Evolutionary conservation across 2,888 invertebrate genomes (phyloP).

Genomic region (Dolichopus griseipennis): DNA sequence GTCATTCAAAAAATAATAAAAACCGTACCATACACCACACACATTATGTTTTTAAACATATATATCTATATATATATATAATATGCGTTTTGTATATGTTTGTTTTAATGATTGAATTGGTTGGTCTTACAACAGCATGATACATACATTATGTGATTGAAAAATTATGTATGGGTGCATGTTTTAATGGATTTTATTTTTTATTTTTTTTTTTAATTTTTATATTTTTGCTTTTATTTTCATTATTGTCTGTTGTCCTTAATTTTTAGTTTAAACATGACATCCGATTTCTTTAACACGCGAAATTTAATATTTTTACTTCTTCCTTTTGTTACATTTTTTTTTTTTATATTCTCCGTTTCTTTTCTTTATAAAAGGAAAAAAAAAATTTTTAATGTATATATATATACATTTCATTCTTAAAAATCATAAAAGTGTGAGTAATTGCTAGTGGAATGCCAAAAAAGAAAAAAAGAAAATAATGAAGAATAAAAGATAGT

Average conservation of each 20-base stretch:
- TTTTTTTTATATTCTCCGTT: neutral
- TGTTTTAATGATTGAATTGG: too few species aligned
- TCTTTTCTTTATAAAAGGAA: neutral
- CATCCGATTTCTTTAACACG: neutral
- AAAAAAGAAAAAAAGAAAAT: too few species aligned
- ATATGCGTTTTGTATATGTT: too few species aligned
- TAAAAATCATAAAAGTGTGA: neutral
- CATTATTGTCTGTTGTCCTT: neutral
- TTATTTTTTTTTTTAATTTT: neutral
- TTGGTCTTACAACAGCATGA: neutral
- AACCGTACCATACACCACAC: too few species aligned
- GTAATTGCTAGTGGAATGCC: neutral
- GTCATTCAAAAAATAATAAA: too few species aligned
- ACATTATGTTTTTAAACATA: too few species aligned
- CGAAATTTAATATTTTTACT: constrained; percentile 2
- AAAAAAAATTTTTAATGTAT: too few species aligned
- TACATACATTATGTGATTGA: neutral
- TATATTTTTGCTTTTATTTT: neutral
- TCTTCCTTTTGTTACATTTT: neutral
- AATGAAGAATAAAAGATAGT: too few species aligned
- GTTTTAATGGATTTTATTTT: neutral
- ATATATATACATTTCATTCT: too few species aligned
- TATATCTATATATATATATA: too few species aligned
- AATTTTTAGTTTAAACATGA: neutral
- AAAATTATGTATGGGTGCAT: neutral